Percentiles rank a stretch among this genome's conserved stretches.
These are phyloP conservation scores for Miltochrista miniata DNA, from an alignment of 2,888 invertebrate genomes.

Conservation along the genomic window DNA sequence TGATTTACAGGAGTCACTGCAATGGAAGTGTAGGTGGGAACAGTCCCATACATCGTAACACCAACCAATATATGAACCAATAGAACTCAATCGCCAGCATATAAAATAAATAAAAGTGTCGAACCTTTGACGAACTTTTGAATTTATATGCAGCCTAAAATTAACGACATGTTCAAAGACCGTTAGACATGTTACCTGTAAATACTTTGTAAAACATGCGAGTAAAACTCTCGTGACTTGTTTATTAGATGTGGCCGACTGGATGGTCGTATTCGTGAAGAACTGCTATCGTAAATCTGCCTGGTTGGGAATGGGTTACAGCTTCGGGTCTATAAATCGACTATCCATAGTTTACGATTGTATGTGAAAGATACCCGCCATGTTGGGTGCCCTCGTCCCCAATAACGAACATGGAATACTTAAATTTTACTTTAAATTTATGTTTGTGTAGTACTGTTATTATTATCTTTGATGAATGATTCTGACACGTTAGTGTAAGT, in stretches of 20 bases:
- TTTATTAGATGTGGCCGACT: slow-evolving; percentile 62
- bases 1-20: too few species aligned
- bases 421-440: slow-evolving; percentile 31
- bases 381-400: slow-evolving; percentile 45
- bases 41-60: too few species aligned
- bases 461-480: background rate
- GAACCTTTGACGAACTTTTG: background rate
- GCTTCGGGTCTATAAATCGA: slow-evolving; percentile 75
- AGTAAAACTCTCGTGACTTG: slow-evolving; percentile 52
- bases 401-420: slow-evolving; percentile 48
- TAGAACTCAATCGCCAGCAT: too few species aligned
- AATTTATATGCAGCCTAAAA: background rate
- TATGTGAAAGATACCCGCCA: slow-evolving; percentile 64
- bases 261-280: slow-evolving; percentile 68
- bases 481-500: too few species aligned
- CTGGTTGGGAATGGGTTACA: slow-evolving; percentile 70
- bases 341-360: slow-evolving; percentile 77
- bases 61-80: too few species aligned
- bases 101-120: background rate
- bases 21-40: too few species aligned
- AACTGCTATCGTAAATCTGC: slow-evolving; percentile 75
- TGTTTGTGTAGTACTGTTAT: too few species aligned
- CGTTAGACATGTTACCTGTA: slow-evolving; percentile 14
- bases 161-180: background rate
- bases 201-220: slow-evolving; percentile 29